Percentiles rank a stretch among this genome's conserved stretches.
Conservation (phyloP, 2,113 vertebrate genomes). For the Helogale parvula region DNA sequence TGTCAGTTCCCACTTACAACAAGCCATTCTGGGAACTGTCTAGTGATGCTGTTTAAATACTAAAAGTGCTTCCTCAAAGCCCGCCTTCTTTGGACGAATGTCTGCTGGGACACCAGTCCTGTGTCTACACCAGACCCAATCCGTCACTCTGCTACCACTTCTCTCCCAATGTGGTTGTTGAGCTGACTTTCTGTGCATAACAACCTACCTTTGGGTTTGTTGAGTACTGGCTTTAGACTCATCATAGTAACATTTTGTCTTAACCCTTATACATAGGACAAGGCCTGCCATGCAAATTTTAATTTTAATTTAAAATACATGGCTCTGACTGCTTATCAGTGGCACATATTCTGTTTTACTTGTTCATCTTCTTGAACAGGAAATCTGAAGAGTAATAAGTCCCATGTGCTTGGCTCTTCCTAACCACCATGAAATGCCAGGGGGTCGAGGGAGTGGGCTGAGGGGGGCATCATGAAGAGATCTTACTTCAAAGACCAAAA, state of each 20-base stretch:
- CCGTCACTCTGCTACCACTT: not conserved
- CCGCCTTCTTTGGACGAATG: not conserved
- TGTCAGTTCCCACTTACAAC: not conserved
- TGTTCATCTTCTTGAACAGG: slow-evolving; percentile 45
- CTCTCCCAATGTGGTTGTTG: not conserved
- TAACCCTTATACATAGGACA: not conserved
- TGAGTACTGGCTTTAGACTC: not conserved
- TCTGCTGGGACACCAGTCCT: not conserved
- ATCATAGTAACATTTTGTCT: slow-evolving; percentile 32
- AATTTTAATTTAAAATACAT: slow-evolving; percentile 41
- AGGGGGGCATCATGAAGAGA: not conserved
- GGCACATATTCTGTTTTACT: slow-evolving; percentile 37
- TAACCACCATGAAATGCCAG: not conserved
- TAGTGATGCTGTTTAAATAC: not conserved
- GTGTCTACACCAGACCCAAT: not conserved
- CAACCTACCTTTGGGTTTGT: not conserved
- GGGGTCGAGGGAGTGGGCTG: fast-evolving
- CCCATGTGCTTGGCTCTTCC: not conserved
- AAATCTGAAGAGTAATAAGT: slow-evolving; percentile 45
- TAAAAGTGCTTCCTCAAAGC: not conserved
- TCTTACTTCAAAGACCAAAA: slow-evolving; percentile 44
- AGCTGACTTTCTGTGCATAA: not conserved
- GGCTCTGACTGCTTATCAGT: slow-evolving; percentile 54
- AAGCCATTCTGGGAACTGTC: not conserved
- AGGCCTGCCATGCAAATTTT: not conserved